Evolutionary conservation across 2,113 vertebrate genomes (phyloP).

Genomic region (Nesoenas mayeri): DNA sequence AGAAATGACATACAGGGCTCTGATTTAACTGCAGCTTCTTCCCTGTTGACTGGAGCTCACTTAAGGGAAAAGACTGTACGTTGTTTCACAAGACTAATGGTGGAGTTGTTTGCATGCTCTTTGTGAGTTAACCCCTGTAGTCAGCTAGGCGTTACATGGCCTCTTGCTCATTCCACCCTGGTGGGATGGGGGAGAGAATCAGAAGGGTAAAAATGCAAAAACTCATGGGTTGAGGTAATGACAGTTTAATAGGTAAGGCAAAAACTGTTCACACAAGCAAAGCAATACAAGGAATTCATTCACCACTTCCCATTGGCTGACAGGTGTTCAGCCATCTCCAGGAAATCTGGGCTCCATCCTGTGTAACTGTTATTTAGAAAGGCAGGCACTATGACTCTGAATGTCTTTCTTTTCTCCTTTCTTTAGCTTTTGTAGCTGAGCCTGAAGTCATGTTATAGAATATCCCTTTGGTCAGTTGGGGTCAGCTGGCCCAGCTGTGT

Average conservation of each 20-base stretch:
- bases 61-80: not conserved
- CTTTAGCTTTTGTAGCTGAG: not conserved
- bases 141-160: not conserved
- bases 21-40: not conserved
- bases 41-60: not conserved
- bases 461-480: not conserved
- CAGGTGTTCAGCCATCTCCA: not conserved
- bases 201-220: not conserved
- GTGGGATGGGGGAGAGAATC: not conserved
- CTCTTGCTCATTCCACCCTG: accelerated
- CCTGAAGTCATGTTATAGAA: not conserved
- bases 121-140: not conserved
- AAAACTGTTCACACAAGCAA: not conserved
- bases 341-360: not conserved
- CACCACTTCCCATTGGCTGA: not conserved
- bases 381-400: not conserved
- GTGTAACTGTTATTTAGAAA: accelerated
- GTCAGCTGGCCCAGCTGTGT: not conserved
- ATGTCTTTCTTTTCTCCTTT: not conserved
- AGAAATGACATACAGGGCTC: not conserved
- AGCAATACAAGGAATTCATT: not conserved
- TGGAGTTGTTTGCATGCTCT: not conserved
- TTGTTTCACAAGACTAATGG: not conserved
- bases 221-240: not conserved
- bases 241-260: not conserved